Evolutionary conservation across 2,888 invertebrate genomes (phyloP), one percentile per base, ranked within the genome.

Genomic region (Sinodicranocentrus sp.): DNA sequence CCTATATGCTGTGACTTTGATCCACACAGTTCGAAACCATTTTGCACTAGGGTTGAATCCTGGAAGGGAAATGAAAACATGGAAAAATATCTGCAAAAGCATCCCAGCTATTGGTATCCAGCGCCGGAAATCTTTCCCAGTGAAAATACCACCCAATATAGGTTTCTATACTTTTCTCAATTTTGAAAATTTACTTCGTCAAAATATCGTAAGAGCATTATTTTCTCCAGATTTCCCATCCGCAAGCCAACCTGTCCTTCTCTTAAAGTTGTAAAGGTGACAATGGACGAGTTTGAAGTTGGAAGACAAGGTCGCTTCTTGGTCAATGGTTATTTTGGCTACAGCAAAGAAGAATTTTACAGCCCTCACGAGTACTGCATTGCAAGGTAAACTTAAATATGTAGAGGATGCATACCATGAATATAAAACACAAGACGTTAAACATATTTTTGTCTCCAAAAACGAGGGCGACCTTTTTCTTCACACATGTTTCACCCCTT

Each of bases 301-400:
- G 70, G 48, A 2, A 39, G 13, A 19, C 75, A 80, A 52, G 78
- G 79, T 19, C 59, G 79, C 26, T 85, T 85, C 44, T 65, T 83
- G 6, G 17, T 39, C 19, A 83, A 82, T 59, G 82, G 82, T n/a
- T 85, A 85, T 70, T 85, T 85, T 28, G 85, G 85, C 15, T 78
- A 75, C 61, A 78, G 77, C 72, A 82, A 82, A 17, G 70, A 78
- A 17, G 77, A 86, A 13, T 84, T 73, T 19, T 86, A 82, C 75
- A 79, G 71, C 39, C 78, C 84, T 13, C 63, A 68, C 3, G 82
- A 86, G 63, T 86, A 86, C 26, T 86, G 86, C 75, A 82, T 86
- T 15, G 84, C 61, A 43, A 65, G 73, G 75, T 84, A 76, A 68
- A 33, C 25, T 67, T 2, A 13, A 67, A 23, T n/a, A 33, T 13